Percentiles rank a stretch among this genome's conserved stretches.
Evolutionary conservation across 2,888 invertebrate species (phyloP).

Genomic region (Catonia carolina): DNA sequence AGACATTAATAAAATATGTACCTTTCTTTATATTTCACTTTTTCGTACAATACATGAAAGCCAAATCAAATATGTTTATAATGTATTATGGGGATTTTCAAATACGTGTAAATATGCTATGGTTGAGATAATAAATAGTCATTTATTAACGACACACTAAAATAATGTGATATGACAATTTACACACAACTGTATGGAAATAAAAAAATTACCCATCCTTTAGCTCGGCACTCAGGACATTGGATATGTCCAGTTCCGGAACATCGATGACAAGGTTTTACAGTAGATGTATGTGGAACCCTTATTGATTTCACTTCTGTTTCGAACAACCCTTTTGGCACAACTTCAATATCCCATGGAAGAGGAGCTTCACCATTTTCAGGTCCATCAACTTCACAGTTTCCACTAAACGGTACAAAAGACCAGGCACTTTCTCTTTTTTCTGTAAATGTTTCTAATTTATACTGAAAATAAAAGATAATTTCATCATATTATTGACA

Average conservation of each 20-base stretch:
- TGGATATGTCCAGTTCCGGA: constrained; percentile 41
- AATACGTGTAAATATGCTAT: too few relatives aligned
- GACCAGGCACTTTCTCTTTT: constrained; percentile 47
- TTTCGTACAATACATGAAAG: too few relatives aligned
- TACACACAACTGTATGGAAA: too few relatives aligned
- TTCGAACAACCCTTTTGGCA: constrained; percentile 42
- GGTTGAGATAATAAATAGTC: too few relatives aligned
- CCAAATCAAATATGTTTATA: too few relatives aligned
- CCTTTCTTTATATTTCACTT: too few relatives aligned
- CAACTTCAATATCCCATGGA: constrained; percentile 45
- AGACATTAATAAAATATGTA: too few relatives aligned
- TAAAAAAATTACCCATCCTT: constrained; percentile 44
- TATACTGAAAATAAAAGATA: constrained; percentile 41
- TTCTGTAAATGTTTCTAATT: constrained; percentile 49
- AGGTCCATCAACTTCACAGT: constrained; percentile 41
- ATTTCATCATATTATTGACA: background rate
- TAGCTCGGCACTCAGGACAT: constrained; percentile 43
- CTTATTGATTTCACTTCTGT: constrained; percentile 44
- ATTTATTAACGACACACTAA: too few relatives aligned
- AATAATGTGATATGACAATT: too few relatives aligned
- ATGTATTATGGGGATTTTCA: too few relatives aligned
- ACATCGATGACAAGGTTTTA: constrained; percentile 45
- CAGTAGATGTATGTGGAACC: constrained; percentile 47
- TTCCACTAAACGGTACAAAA: constrained; percentile 45
- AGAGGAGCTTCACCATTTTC: constrained; percentile 41